Base-by-base conservation (phyloP, 2,888 invertebrate genomes). In the Eupithecia inturbata region DNA sequence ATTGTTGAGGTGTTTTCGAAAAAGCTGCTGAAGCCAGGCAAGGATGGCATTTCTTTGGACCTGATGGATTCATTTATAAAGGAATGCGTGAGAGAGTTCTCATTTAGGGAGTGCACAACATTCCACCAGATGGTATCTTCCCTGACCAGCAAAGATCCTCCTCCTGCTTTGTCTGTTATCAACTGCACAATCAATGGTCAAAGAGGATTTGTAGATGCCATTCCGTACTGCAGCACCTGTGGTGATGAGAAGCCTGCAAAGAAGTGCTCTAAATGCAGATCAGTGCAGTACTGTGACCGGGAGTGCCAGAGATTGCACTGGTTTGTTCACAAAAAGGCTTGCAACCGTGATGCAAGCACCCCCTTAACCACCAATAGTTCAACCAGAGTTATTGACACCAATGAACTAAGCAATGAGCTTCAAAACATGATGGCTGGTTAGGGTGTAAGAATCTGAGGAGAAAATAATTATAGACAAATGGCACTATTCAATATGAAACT, bases 301-400 rank as follows among this genome's bases (percentile, higher is more conserved):
- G 97, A 97, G 85, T 99, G 99, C 88, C 99, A 99, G 89, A 96
- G 98, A 79, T 93, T 99, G 67, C 99, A 98, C 88, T 98, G 98
- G 98, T 97, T 97, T 85, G 96, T 97, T 84, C 98, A 98, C 89
- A 98, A 98, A 91, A 98, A 98, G 85, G 96, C 96, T 53, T 98
- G 98, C 85, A 96, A 96, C 74, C 94, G 97, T 78, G 95, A 96
- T 77, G 91, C 93, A 1, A 95, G 95, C 75, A 89, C 88, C 5
- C 92, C 92, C 0, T 79, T 85, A 4, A 60, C 80, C 62, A 76
- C 76, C 4, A 79, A 89, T 19, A 80, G 79, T 19, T 87, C 86
- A 74, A 77, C 87, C 62, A 90, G 89, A 83, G 80, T 83, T 70
- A 88, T 95, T 78, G 95, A 95, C 80, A 82, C 94, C 0, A 87